Evolutionary conservation across 1,140 invertebrate genomes (phyloP).

Genomic region (Zaprionus africanus): DNA sequence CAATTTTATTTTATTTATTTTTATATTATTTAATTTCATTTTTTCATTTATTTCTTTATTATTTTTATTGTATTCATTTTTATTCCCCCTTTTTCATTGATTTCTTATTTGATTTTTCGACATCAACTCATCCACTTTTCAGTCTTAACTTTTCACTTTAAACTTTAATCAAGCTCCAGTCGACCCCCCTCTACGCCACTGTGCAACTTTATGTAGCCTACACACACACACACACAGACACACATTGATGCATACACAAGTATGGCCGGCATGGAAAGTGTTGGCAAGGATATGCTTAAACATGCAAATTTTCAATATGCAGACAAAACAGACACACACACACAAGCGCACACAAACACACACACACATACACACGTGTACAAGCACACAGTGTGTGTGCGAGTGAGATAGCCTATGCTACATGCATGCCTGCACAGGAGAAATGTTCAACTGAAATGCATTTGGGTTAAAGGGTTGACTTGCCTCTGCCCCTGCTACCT

Average conservation of each 20-base stretch:
- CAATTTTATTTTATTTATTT: too few species aligned
- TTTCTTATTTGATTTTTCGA: neutral
- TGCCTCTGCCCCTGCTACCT: slow-evolving; percentile 16
- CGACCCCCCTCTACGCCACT: slow-evolving; percentile 7
- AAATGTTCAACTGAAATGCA: slow-evolving; percentile 72
- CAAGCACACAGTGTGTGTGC: neutral
- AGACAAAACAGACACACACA: slow-evolving; percentile 65
- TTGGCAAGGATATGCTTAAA: slow-evolving; percentile 83
- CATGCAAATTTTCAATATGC: slow-evolving; percentile 83
- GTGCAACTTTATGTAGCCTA: neutral
- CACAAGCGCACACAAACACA: neutral
- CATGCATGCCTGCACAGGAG: slow-evolving; percentile 73
- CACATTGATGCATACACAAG: slow-evolving; percentile 2
- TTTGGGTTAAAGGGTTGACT: slow-evolving; percentile 59
- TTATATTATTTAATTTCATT: neutral
- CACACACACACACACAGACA: neutral
- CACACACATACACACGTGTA: neutral
- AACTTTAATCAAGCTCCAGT: neutral
- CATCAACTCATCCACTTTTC: neutral
- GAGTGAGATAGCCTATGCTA: slow-evolving; percentile 20
- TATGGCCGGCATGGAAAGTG: slow-evolving; percentile 69
- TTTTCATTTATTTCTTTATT: neutral
- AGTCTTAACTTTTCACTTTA: neutral
- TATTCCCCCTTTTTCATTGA: neutral
- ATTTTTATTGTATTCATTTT: neutral